Base-by-base conservation (phyloP, 2,113 vertebrate genomes). In the Plotosus lineatus region DNA sequence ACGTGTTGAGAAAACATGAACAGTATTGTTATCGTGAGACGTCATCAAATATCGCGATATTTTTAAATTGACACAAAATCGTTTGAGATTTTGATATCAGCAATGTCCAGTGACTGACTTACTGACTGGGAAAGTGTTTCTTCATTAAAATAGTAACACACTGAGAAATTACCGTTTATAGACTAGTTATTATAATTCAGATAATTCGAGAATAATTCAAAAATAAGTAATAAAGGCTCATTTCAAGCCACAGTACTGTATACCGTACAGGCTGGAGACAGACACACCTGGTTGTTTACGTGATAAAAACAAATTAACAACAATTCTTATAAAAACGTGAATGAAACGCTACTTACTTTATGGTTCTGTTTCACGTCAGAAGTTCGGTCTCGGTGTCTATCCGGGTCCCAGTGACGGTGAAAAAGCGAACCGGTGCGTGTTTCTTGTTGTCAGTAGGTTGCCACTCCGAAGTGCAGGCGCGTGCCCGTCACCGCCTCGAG, bases 321-420 rank as follows among this genome's bases (percentile, higher is more conserved):
- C 7, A 0, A 8, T 23, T 11, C 12, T 36, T n/a, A 38, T 14
- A 15, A 78, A 68, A 40, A 6, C 10, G 33, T 77, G 75, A 75
- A 56, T 75, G 72, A 75, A 75, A 12, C 15, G 9, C 4, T 14
- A 33, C 76, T 65, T 78, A 78, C 76, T 50, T 65, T 51, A 26
- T 4, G 4, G 58, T 1, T 36, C 1, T 3, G 5, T 51, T 6
- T 50, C 12, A 11, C 9, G 28, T 36, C 17, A 65, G 58, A 51
- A 7, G 4, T 10, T 33, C 17, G 10, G 17, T 0, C 3, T 48
- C 42, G 40, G 19, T 63, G 56, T 36, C 31, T 21, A 23, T 40
- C 6, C 48, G 72, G n/a, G 33, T 10, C 7, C 44, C 12, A 9
- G 36, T 53, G 36, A 10, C 36, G 1, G 36, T 42, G 72, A 26